A percentile compares a stretch with the other conserved stretches of the same genome.
These are phyloP conservation scores for Rhinichthys osculus DNA, from an alignment of 2,797 vertebrate species.

Conservation along the genomic window DNA sequence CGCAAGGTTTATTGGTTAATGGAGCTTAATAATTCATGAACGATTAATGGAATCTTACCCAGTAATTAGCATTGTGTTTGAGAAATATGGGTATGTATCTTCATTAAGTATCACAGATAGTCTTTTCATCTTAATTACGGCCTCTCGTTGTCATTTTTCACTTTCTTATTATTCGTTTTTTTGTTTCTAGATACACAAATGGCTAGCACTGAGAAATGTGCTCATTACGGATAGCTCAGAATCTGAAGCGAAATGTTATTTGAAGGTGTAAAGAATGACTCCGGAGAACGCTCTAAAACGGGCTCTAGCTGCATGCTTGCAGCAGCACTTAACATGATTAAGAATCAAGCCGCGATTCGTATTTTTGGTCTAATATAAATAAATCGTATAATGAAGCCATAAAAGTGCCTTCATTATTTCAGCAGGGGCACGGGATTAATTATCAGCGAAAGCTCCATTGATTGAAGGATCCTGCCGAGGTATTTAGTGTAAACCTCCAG, in stretches of 20 bases:
- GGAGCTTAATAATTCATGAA: conserved; percentile 84
- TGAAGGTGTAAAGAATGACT: conserved; percentile 61
- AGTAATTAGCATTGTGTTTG: conserved; percentile 78
- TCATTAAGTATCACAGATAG: conserved; percentile 75
- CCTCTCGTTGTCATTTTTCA: conserved; percentile 73
- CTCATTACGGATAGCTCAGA: conserved; percentile 55
- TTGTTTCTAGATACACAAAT: conserved; percentile 65
- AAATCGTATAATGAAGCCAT: conserved; percentile 60
- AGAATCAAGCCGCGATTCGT: conserved; percentile 53
- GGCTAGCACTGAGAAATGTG: conserved; percentile 54
- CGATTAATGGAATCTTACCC: conserved; percentile 78
- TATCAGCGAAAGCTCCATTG: conserved; percentile 53
- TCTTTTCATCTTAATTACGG: conserved; percentile 82
- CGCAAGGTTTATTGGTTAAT: conserved; percentile 80
- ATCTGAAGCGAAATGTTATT: conserved; percentile 54
- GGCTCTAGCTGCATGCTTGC: conserved; percentile 29
- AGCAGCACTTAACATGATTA: conserved; percentile 59
- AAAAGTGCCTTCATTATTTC: conserved; percentile 59
- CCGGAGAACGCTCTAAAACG: conserved; percentile 35
- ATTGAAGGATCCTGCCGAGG: conserved; percentile 52
- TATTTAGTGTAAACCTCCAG: conserved; percentile 54
- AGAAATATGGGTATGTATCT: conserved; percentile 77
- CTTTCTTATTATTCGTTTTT: conserved; percentile 73
- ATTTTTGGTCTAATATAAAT: conserved; percentile 61
- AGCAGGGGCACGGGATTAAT: conserved; percentile 51